Percentiles rank a stretch among this genome's conserved stretches.
Conservation (phyloP, 2,888 invertebrate species). For the Baccha elongata region DNA sequence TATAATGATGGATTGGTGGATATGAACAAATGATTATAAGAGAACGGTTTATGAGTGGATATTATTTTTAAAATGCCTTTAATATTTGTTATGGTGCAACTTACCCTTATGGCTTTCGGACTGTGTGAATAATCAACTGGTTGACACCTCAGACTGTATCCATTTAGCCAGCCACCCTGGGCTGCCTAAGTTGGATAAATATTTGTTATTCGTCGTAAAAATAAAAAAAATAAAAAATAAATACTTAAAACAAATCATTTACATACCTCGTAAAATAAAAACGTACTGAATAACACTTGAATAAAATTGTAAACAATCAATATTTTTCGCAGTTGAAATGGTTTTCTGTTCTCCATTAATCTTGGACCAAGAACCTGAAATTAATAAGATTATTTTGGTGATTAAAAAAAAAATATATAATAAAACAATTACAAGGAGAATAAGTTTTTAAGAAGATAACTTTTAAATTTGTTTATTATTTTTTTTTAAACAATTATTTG, state of each 20-base stretch:
- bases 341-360: slow-evolving; percentile 93
- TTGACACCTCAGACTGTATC: slow-evolving; percentile 90
- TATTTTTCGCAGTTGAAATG: slow-evolving; percentile 88
- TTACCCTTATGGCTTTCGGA: slow-evolving; percentile 88
- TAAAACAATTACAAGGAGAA: background rate
- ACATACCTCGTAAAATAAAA: slow-evolving; percentile 83
- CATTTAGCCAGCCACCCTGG: slow-evolving; percentile 87
- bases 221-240: slow-evolving; percentile 58
- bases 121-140: slow-evolving; percentile 90
- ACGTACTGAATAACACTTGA: slow-evolving; percentile 86
- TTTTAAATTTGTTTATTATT: background rate
- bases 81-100: slow-evolving; percentile 74
- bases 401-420: background rate
- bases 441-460: background rate
- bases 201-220: too few species aligned
- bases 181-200: slow-evolving; percentile 82
- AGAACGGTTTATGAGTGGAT: background rate
- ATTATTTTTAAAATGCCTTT: background rate
- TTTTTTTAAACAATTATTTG: background rate
- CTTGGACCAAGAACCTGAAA: slow-evolving; percentile 88
- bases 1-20: slow-evolving; percentile 6
- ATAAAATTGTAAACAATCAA: slow-evolving; percentile 92
- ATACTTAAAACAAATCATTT: slow-evolving; percentile 6
- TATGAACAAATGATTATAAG: background rate
- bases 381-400: background rate